These are phyloP conservation scores for Bellardia bayeri DNA, from an alignment of 2,888 invertebrate species.

Conservation along the genomic window DNA sequence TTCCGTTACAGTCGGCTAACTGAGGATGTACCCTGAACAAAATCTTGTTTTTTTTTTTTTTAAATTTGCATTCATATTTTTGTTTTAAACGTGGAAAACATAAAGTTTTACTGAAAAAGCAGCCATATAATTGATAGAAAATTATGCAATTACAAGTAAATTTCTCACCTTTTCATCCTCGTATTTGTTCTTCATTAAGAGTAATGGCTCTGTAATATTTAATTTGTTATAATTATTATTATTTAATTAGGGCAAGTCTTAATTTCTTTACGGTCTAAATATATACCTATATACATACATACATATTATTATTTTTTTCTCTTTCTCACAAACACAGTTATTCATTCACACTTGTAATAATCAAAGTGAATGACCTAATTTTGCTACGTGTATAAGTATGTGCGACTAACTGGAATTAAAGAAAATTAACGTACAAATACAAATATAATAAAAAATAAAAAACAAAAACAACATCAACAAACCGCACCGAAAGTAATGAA, in stretches of 20 bases:
- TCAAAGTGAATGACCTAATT: constrained; percentile 45
- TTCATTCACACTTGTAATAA: background rate
- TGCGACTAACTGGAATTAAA: background rate
- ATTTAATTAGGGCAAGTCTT: constrained; percentile 11
- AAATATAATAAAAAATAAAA: background rate
- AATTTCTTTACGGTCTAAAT: background rate
- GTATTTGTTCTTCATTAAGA: background rate
- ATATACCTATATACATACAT: background rate
- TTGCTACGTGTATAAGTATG: background rate
- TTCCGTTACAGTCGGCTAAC: too few species aligned
- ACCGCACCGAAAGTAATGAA: constrained; percentile 4
- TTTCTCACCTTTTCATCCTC: background rate
- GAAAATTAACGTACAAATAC: background rate
- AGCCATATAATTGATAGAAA: background rate
- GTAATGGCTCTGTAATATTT: background rate
- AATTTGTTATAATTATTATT: constrained; percentile 8
- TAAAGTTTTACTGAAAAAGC: too few species aligned
- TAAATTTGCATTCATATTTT: too few species aligned
- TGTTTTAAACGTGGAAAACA: too few species aligned
- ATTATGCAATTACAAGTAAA: background rate
- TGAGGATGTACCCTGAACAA: too few species aligned
- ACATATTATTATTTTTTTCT: background rate
- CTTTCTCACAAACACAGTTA: background rate
- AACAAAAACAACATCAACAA: background rate
- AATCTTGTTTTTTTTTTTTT: too few species aligned